Base-by-base conservation (phyloP, 1,140 invertebrate genomes). In the Lordiphosa stackelbergi region DNA sequence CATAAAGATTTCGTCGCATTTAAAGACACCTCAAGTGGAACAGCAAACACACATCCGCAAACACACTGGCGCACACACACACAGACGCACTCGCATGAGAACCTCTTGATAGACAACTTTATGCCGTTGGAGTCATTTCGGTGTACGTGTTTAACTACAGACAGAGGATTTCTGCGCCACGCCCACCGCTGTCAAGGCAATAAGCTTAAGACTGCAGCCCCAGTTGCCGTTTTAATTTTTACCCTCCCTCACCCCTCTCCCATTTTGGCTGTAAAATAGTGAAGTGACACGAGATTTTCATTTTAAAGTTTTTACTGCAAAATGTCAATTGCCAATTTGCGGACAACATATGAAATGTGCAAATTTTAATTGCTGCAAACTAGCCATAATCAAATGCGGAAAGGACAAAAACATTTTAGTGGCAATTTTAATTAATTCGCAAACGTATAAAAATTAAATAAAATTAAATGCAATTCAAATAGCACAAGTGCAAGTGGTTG, bases 11-110 rank as follows among this genome's bases (percentile, higher is more conserved):
- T 81, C 59, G 60, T 69, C 75, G 64, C 75, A 75, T 75, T 81
- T 77, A 83, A 81, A 83, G 72, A 83, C 75, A 81, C 77, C 77
- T 81, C 77, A 63, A 83, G 75, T 83, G 75, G 77, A 81, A 83
- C 74, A 57, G 57, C 70, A 60, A 47, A 66, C 66, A 66, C 37
- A 61, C 37, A 52, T 38, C 35, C 37, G 54, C 61, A 60, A 60
- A 34, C 52, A 56, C 38, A 51, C 48, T 53, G 48, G 54, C 69
- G 65, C 40, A 36, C 40, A 35, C 41, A 35, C 40, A 51, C 49
- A 57, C 52, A 64, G 16, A 16, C 43, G 56, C 48, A 45, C 16
- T 16, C 19, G 41, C 19, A 48, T 36, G 41, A 12, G 16, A 24
- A 64, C 64, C 57, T 64, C 66, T 53, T 66, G 63, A 65, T 58